Percentiles rank a stretch among this genome's conserved stretches.
phyloP scores from a whole-genome alignment of 1,140 invertebrate genomes.

The Drosophila kanapiae region DNA sequence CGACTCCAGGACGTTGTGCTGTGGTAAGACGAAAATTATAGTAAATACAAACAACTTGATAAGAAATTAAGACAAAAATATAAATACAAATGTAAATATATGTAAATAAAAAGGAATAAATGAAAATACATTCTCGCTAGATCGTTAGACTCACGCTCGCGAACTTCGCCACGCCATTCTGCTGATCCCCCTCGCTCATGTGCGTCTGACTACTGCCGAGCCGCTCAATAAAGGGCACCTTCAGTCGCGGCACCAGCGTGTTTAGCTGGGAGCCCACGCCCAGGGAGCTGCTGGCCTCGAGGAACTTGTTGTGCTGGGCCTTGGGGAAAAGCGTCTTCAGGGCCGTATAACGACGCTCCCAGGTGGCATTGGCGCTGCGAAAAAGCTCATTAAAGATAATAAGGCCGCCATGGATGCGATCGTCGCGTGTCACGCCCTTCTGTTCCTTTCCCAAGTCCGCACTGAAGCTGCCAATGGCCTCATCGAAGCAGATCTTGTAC shows the following conservation, averaged over 20 bases:
- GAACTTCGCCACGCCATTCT: slow-evolving; percentile 69
- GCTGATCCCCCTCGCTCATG: slow-evolving; percentile 62
- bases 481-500: slow-evolving; percentile 97
- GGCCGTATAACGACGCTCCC: slow-evolving; percentile 93
- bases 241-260: slow-evolving; percentile 83
- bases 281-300: slow-evolving; percentile 53
- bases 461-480: slow-evolving; percentile 92
- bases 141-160: slow-evolving; percentile 60
- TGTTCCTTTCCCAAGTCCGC: slow-evolving; percentile 89
- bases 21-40: background rate
- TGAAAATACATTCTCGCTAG: slow-evolving; percentile 13
- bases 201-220: slow-evolving; percentile 70
- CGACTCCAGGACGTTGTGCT: slow-evolving; percentile 90
- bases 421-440: slow-evolving; percentile 93
- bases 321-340: slow-evolving; percentile 86
- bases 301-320: slow-evolving; percentile 83
- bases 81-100: background rate
- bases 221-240: slow-evolving; percentile 84
- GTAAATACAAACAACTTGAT: background rate
- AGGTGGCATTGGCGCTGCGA: slow-evolving; percentile 95
- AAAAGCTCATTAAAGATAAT: slow-evolving; percentile 98
- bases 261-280: slow-evolving; percentile 62
- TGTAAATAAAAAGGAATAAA: slow-evolving; percentile 4
- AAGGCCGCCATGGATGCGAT: slow-evolving; percentile 96
- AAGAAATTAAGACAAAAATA: background rate